Conservation (phyloP, 1,140 invertebrate genomes). For the Globodera ellingtonae region DNA sequence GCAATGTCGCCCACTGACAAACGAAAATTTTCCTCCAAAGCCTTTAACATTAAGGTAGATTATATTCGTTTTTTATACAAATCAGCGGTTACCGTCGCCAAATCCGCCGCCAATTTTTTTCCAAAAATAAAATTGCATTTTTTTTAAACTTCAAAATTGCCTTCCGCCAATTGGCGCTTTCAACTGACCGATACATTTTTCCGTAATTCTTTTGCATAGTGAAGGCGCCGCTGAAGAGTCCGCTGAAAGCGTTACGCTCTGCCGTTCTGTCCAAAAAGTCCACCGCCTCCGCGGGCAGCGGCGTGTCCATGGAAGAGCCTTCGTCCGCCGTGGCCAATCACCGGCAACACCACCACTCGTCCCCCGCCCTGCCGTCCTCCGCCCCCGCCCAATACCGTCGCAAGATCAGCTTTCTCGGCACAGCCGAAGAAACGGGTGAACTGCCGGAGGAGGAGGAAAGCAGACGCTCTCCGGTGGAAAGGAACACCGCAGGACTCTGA, state of each 20-base stretch:
- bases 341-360: background rate
- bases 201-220: background rate
- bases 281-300: background rate
- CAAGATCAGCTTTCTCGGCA: slow-evolving; percentile 5
- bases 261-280: slow-evolving; percentile 9
- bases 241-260: slow-evolving; percentile 6
- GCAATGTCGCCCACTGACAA: slow-evolving; percentile 3
- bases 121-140: too few relatives aligned
- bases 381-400: background rate
- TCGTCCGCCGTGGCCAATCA: background rate
- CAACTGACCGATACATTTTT: background rate
- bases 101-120: too few relatives aligned
- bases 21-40: slow-evolving; percentile 7
- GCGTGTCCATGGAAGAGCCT: background rate
- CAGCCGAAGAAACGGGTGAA: background rate
- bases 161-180: background rate
- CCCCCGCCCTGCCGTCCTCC: background rate
- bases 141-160: background rate
- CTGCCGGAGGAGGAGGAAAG: slow-evolving; percentile 1
- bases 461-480: background rate
- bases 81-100: too few relatives aligned
- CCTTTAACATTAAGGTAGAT: background rate
- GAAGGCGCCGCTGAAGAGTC: slow-evolving; percentile 5
- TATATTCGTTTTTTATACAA: background rate
- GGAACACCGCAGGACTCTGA: background rate